These are phyloP conservation scores for Nyctibius bracteatus DNA, from an alignment of 2,113 vertebrate species.

Conservation along the genomic window DNA sequence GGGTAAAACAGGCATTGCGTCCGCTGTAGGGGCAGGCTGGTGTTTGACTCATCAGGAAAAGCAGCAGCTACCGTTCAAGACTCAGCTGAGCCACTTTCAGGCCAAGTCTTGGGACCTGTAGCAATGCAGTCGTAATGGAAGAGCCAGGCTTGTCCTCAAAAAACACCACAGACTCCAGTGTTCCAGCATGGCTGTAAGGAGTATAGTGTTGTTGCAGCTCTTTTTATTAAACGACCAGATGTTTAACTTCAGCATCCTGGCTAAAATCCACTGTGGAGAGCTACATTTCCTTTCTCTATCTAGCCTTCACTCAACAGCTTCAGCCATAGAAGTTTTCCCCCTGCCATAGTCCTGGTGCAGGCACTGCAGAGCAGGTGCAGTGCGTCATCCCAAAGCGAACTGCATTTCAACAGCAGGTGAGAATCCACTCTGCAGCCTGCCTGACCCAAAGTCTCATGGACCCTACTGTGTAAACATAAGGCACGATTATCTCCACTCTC, in stretches of 20 bases:
- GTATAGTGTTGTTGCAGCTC: background rate
- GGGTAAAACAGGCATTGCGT: accelerated
- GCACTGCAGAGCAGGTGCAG: background rate
- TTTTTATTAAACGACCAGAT: background rate
- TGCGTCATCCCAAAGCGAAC: background rate
- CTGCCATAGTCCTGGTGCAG: background rate
- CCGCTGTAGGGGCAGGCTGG: background rate
- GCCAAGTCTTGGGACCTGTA: background rate
- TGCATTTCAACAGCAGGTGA: constrained; percentile 2
- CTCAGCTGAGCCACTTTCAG: background rate
- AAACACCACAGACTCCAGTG: background rate
- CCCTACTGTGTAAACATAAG: background rate
- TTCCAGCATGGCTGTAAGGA: background rate
- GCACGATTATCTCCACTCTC: background rate
- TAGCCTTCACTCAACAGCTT: background rate
- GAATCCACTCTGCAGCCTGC: background rate
- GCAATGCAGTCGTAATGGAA: background rate
- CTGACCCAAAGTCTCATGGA: background rate
- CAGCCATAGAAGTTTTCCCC: background rate
- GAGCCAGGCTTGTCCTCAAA: background rate
- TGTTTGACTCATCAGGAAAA: background rate
- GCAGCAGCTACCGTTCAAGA: background rate
- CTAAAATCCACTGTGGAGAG: background rate
- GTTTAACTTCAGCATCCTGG: background rate
- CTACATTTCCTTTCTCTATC: background rate